Conservation (phyloP, 2,888 invertebrate genomes). For the Euzophera pinguis region DNA sequence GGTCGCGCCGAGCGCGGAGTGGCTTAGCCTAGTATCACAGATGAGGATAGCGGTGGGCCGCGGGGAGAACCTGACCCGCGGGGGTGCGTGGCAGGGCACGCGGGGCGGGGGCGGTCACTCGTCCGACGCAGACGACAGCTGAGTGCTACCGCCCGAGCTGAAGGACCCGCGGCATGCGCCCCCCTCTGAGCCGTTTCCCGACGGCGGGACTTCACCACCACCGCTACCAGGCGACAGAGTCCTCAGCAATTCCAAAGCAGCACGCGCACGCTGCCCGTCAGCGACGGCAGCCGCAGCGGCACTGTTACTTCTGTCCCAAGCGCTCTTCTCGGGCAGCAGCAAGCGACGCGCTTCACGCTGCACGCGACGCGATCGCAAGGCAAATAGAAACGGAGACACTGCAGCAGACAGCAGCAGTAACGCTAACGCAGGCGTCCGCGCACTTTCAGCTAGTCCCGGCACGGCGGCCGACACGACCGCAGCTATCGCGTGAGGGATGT, state of each 20-base stretch:
- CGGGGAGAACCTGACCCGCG: constrained; percentile 63
- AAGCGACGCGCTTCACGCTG: constrained; percentile 66
- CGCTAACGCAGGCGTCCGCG: constrained; percentile 71
- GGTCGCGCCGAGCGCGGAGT: constrained; percentile 72
- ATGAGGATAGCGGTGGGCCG: constrained; percentile 78
- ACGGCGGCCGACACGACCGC: constrained; percentile 62
- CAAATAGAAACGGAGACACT: constrained; percentile 87
- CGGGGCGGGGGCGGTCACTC: constrained; percentile 67
- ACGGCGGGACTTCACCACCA: constrained; percentile 49
- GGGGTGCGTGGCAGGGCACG: constrained; percentile 30
- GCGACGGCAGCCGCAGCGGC: constrained; percentile 78
- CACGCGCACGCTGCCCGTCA: constrained; percentile 73
- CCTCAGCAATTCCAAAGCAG: constrained; percentile 62
- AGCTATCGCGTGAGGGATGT: constrained; percentile 82
- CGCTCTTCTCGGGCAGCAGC: constrained; percentile 63
- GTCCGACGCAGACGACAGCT: constrained; percentile 81
- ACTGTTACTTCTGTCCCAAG: constrained; percentile 75
- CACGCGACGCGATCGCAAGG: constrained; percentile 85
- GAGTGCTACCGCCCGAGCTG: constrained; percentile 82
- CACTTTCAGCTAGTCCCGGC: constrained; percentile 71
- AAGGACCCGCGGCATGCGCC: constrained; percentile 81
- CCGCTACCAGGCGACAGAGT: constrained; percentile 67
- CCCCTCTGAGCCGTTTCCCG: constrained; percentile 69
- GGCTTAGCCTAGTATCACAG: constrained; percentile 78
- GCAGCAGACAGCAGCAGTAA: constrained; percentile 82